A percentile compares a stretch with the other conserved stretches of the same genome.
phyloP scores from a whole-genome alignment of 2,797 vertebrate genomes.

The Pangasius macronema region DNA sequence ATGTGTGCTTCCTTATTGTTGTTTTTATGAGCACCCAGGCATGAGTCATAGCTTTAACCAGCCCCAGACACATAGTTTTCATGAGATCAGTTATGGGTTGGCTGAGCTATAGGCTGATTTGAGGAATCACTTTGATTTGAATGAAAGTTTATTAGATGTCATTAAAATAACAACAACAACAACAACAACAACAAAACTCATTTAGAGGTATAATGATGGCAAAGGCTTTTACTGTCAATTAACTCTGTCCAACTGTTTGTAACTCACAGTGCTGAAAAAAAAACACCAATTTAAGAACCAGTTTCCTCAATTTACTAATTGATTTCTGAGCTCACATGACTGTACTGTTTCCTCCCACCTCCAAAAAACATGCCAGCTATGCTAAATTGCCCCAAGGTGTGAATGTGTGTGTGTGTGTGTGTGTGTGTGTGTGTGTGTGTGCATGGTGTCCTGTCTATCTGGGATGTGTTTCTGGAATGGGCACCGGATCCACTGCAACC shows the following conservation, averaged over 20 bases:
- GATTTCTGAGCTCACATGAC: not conserved
- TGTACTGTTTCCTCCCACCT: not conserved
- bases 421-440: not conserved
- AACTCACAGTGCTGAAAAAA: not conserved
- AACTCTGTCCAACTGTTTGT: not conserved
- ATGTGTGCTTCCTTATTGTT: conserved; percentile 48
- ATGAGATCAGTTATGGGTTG: conserved; percentile 15
- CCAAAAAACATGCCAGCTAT: not conserved
- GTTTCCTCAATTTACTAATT: not conserved
- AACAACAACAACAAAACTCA: not conserved
- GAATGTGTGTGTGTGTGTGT: not conserved
- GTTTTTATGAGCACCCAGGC: conserved; percentile 43
- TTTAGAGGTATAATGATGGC: not conserved
- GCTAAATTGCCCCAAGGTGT: conserved; percentile 2
- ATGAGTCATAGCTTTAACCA: conserved; percentile 48
- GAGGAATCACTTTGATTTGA: conserved; percentile 13
- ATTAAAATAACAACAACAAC: not conserved
- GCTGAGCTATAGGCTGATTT: not conserved
- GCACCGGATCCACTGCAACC: not conserved
- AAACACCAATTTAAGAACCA: not conserved
- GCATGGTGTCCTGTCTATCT: conserved; percentile 4
- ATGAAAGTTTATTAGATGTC: not conserved
- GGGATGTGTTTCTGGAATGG: not conserved
- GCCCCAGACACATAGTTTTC: conserved; percentile 19
- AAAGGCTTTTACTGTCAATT: not conserved